Base-by-base conservation (phyloP, 1,140 invertebrate species). In the Drosophila takahashii region DNA sequence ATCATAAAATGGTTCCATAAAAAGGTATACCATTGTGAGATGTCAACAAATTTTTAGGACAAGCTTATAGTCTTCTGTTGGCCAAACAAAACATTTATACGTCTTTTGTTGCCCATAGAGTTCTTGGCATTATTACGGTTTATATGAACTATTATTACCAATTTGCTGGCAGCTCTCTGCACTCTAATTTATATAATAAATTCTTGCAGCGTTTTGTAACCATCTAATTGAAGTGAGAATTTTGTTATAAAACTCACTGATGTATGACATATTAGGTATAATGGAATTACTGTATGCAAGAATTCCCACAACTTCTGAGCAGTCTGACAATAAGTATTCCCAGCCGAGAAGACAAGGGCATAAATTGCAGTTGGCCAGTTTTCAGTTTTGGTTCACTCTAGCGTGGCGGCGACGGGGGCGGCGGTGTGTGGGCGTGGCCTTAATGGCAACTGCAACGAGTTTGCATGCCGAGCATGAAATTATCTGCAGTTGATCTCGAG, bases 381-480 rank as follows among this genome's bases (percentile, higher is more conserved):
- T 71, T 77, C 60, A 76, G 16, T 54, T 73, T 71, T 77, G 64
- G 72, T 65, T 70, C 64, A 61, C 74, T 77, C 50, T 77, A 61
- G 48, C 75, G 47, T 77, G 74, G 65, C 75, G 41, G 56, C 41
- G 36, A 22, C 42, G 44, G 57, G 18, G 32, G 32, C 54, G 29
- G 18, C n/a, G 18, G 45, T 7, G 29, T 29, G 44, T 72, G 71
- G 72, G 72, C 72, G 74, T 77, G 73, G 74, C 53, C 7, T 44
- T 8, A 52, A 32, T 73, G 71, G 39, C 52, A 75, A 60, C 58
- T 51, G 59, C 48, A 77, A 53, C 73, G 62, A 77, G 52, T 52
- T 69, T 76, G 73, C 75, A 77, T 77, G 73, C 73, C 32, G 66
- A 60, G 41, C 73, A 76, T 77, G 66, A 52, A 70, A 77, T 77